Base-by-base conservation (phyloP, 2,888 invertebrate genomes). In the Parelbella ahira region DNA sequence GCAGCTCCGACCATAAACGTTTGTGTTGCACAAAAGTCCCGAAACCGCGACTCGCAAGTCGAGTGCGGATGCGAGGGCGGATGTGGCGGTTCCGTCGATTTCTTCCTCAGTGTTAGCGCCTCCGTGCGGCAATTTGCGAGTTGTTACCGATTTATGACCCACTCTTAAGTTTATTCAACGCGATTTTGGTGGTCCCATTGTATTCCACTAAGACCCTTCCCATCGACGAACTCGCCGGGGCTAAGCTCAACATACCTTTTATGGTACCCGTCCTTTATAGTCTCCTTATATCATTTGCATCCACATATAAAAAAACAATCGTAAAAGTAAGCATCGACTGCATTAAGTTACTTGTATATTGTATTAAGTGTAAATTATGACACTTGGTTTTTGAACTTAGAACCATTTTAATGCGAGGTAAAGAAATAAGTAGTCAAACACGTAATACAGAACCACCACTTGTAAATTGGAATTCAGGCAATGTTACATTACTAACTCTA, bases 131-230 rank as follows among this genome's bases (percentile, higher is more conserved):
- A 77, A 86, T 84, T 83, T 78, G 83, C 83, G 53, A 73, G 81
- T 78, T 76, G 78, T 83, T 79, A 81, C 81, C 79, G 79, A 79
- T 86, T 87, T 68, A 71, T 54, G 68, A 67, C 71, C 81, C 81
- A 80, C 86, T 84, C 84, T 76, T 68, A 80, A 80, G 61, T 79
- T 79, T 74, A 80, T 80, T 71, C 76, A 66, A 68, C 64, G 68
- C 79, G 68, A 74, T 78, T 80, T 68, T 73, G 86, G 86, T 86
- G 86, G 86, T 87, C 86, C 84, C 71, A 82, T 87, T 86, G 84
- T 86, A 60, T 73, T 68, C 55, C 53, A 42, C 59, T 72, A 73
- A 75, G 72, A 57, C 73, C 66, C 64, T 63, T 64, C 65, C 56
- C 58, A 56, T 57, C 59, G 70, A 50, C 52, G 63, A 45, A 38